Percentiles rank a stretch among this genome's conserved stretches.
Evolutionary conservation across 1,140 invertebrate genomes (phyloP).

Genomic region (Pemphigus obesinymphae): DNA sequence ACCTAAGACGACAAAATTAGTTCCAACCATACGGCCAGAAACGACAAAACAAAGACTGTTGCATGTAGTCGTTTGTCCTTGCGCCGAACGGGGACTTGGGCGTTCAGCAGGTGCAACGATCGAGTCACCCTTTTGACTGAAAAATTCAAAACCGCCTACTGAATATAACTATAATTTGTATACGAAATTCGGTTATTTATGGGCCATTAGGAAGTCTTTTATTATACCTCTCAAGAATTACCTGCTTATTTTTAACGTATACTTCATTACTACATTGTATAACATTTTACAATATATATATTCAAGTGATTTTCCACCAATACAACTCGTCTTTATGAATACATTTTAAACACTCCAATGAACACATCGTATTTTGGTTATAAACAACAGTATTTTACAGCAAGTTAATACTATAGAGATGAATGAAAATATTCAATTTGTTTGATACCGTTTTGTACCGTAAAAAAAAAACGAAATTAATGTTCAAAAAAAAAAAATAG

Average conservation of each 20-base stretch:
- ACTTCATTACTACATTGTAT: not conserved
- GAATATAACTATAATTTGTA: not conserved
- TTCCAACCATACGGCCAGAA: not conserved
- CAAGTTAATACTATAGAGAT: too few relatives aligned
- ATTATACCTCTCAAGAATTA: not conserved
- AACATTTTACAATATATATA: not conserved
- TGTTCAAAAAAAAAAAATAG: too few relatives aligned
- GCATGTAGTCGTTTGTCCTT: not conserved
- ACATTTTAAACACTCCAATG: not conserved
- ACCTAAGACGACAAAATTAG: not conserved
- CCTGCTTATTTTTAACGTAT: not conserved
- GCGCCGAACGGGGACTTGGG: not conserved
- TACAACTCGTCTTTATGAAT: not conserved
- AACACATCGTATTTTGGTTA: not conserved
- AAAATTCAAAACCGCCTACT: conserved; percentile 7
- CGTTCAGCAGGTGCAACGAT: conserved; percentile 16
- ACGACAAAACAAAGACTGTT: not conserved
- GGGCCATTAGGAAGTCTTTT: conserved; percentile 12
- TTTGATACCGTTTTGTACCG: too few relatives aligned
- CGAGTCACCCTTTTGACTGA: conserved; percentile 5
- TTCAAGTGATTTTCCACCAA: not conserved
- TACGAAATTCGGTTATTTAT: conserved; percentile 1
- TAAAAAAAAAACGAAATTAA: too few relatives aligned
- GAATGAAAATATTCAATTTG: too few relatives aligned
- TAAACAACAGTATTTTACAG: not conserved